Conservation (phyloP, 2,113 vertebrate genomes). For the Anolis carolinensis region DNA sequence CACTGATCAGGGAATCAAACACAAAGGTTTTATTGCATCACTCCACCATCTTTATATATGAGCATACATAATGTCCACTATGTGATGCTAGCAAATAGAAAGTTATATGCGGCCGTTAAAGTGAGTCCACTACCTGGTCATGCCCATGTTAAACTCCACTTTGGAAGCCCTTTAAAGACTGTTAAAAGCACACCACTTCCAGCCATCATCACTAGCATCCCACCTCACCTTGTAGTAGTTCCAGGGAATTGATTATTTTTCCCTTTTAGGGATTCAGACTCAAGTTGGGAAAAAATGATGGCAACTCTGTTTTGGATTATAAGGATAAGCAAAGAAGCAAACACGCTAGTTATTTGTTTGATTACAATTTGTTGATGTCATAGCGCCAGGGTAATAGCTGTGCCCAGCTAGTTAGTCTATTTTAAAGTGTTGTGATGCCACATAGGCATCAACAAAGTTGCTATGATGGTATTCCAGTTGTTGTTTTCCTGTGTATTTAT, state of each 20-base stretch:
- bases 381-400: not conserved
- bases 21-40: too few species aligned
- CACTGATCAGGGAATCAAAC: too few species aligned
- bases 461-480: constrained; percentile 17
- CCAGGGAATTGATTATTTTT: not conserved
- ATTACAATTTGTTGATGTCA: not conserved
- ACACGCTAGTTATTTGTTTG: not conserved
- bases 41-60: too few species aligned
- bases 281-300: not conserved
- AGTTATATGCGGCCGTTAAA: not conserved
- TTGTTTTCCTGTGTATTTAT: constrained; percentile 23
- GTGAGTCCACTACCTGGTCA: not conserved
- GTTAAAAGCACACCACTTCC: not conserved
- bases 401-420: constrained; percentile 16
- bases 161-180: not conserved
- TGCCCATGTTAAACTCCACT: not conserved
- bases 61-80: not conserved
- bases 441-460: constrained; percentile 12
- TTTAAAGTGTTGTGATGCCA: constrained; percentile 36
- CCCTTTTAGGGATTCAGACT: not conserved
- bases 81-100: not conserved
- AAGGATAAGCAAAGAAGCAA: constrained; percentile 3
- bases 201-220: too few species aligned
- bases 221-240: not conserved
- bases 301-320: not conserved